Evolutionary conservation across 2,113 vertebrate genomes (phyloP), one percentile per base, ranked within the genome.

Genomic region (Leptobrachium ailaonicum): DNA sequence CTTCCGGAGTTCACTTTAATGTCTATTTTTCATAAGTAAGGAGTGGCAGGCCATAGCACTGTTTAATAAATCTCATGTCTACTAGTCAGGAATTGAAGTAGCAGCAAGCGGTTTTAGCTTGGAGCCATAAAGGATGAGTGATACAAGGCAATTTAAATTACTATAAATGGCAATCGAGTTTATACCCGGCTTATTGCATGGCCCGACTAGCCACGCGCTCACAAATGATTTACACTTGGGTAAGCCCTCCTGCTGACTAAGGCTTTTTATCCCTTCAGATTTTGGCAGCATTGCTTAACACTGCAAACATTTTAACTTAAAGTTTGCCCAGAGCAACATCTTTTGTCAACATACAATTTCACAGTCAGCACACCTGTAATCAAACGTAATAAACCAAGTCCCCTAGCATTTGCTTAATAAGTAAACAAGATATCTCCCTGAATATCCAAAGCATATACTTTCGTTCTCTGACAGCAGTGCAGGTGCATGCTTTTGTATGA

Each of bases 171-270:
- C 58, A 72, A 56, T 79, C 40, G 68, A 66, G 67, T 71, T 64
- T 70, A 62, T 72, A 67, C 44, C 12, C 56, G 50, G 58, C 41
- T 79, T 72, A 79, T 63, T 79, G 43, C 54, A 60, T 64, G 44
- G 69, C 20, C 69, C 56, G 62, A 66, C 77, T 64, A 79, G 71
- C 44, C 77, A 72, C 69, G 54, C 47, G 69, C 12, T 45, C 32
- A 2, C 32, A 70, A 80, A 56, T 68, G 78, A 80, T 66, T 74
- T 80, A 80, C 78, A 80, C 78, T 74, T 80, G 78, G 71, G 63
- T 60, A 62, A 80, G 78, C 63, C 63, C 41, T 63, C 40, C 10
- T 80, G 78, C 78, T 80, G 78, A 80, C 78, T 67, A 73, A 58
- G 47, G 71, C 66, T 43, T 80, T 60, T 74, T 47, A 80, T 74